Percentiles rank a stretch among this genome's conserved stretches.
Conservation (phyloP, 2,888 invertebrate species). For the Drosophila demipolita region DNA sequence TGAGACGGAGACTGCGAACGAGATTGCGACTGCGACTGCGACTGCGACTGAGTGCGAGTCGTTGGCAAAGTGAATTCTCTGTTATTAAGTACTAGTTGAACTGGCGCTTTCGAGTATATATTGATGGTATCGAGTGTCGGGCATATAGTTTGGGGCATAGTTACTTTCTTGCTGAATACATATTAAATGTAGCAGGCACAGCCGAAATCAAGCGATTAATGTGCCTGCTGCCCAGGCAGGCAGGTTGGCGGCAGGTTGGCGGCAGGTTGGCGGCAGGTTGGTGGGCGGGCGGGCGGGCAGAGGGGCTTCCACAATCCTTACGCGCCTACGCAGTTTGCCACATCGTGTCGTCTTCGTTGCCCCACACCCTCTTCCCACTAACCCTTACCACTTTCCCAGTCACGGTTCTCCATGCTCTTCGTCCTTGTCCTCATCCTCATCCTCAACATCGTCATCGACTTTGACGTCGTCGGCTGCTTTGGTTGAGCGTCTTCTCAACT, state of each 20-base stretch:
- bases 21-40: not conserved
- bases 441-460: constrained; percentile 14
- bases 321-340: constrained; percentile 48
- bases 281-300: not conserved
- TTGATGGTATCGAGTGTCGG: not conserved
- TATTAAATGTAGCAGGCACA: constrained; percentile 19
- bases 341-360: constrained; percentile 27
- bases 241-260: no score
- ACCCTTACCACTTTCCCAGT: constrained; percentile 1
- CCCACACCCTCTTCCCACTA: not conserved
- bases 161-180: constrained; percentile 15
- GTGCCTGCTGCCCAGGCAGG: constrained; percentile 12
- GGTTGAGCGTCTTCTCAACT: constrained; percentile 49
- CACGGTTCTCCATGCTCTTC: constrained; percentile 8
- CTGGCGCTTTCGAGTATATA: constrained; percentile 1
- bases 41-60: not conserved
- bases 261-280: no score
- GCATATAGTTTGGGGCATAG: constrained; percentile 43
- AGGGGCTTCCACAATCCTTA: constrained; percentile 24
- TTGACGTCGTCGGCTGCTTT: constrained; percentile 48
- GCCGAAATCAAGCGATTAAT: constrained; percentile 44
- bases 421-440: not conserved
- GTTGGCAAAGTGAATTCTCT: constrained; percentile 16
- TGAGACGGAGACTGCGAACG: constrained; percentile 1
- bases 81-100: constrained; percentile 32